Conservation (phyloP, 2,113 vertebrate species). For the Protobothrops mucrosquamatus region DNA sequence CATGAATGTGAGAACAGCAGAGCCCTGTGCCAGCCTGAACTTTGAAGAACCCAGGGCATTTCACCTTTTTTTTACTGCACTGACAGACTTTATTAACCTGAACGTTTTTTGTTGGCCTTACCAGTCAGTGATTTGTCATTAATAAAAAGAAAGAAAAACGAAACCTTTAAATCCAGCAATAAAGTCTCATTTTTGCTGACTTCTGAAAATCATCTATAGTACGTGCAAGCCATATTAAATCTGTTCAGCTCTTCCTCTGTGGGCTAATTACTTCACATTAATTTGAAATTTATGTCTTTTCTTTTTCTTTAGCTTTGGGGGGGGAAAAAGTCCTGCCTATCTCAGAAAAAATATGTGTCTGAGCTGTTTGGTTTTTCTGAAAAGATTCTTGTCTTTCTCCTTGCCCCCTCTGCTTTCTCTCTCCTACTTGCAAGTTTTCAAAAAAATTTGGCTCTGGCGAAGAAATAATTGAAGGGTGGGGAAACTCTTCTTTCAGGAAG, state of each 20-base stretch:
- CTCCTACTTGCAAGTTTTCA: conserved; percentile 47
- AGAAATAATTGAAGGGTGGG: conserved; percentile 42
- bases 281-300: conserved; percentile 42
- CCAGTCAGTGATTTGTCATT: conserved; percentile 4
- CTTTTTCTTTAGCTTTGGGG: conserved; percentile 37
- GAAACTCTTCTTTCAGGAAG: conserved; percentile 53
- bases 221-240: background rate
- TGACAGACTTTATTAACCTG: background rate
- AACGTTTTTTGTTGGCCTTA: background rate
- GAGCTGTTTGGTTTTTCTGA: conserved; percentile 21
- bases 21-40: background rate
- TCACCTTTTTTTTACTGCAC: background rate
- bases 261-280: background rate
- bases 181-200: background rate
- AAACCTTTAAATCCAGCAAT: background rate
- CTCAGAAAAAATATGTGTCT: conserved; percentile 48
- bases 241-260: conserved; percentile 35
- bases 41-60: background rate
- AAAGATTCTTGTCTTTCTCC: background rate
- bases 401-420: background rate
- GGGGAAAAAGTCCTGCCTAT: conserved; percentile 24
- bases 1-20: background rate
- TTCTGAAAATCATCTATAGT: background rate
- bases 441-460: conserved; percentile 33
- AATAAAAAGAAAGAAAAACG: background rate